Evolutionary conservation across 2,797 vertebrate species (phyloP), one percentile per base, ranked within the genome.

Genomic region (Thalassophryne amazonica): DNA sequence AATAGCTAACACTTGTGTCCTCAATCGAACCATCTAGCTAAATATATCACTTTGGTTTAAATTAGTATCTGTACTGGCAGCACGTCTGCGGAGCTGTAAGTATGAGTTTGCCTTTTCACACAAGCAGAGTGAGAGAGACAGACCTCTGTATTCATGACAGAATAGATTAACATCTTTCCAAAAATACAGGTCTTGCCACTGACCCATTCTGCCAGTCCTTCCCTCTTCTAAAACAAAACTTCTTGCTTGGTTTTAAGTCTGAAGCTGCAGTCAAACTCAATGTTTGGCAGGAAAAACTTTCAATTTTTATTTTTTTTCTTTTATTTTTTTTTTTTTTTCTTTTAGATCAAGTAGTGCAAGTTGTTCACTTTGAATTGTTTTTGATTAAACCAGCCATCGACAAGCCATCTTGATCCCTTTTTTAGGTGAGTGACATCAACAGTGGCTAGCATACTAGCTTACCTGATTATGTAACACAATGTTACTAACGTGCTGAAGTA

Each of bases 121-220:
- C 30, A 18, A 29, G 3, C 37, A 10, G 31, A 47, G n/a, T 54
- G 32, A n/a, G 22, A 13, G 57, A 37, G 66, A 37, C 60, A 78
- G 69, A 75, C 71, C 55, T 50, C 18, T 58, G 38, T 80, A 69
- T 83, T 83, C 31, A 52, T 70, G 65, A 68, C 68, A 24, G 35
- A 38, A 12, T 21, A 69, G 68, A 70, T 76, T 74, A 74, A 71
- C 52, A 49, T 62, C 39, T 57, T 34, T 74, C 76, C 69, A 78
- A 76, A 87, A 76, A 78, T 76, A 84, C 29, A 25, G 12, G 21
- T n/a, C 13, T 5, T 40, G 38, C 17, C 14, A 32, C 17, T 40
- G 37, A 63, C 53, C 15, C 34, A 1, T 33, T 13, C 4, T 39
- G 24, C 48, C n/a, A 47, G 8, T 18, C 27, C 20, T 46, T 29